These are phyloP conservation scores for Euplexia lucipara DNA, from an alignment of 2,888 invertebrate genomes.

Conservation along the genomic window DNA sequence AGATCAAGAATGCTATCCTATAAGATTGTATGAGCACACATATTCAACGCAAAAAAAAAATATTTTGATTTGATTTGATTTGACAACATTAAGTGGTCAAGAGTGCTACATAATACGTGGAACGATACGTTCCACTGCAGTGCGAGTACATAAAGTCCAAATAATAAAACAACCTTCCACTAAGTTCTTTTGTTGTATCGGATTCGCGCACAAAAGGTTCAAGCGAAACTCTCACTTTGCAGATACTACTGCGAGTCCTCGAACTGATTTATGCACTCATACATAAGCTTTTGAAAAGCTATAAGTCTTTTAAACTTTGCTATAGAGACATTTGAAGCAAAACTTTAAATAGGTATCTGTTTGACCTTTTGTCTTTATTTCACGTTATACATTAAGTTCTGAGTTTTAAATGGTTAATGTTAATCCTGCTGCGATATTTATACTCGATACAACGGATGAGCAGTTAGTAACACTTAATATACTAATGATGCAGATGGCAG, in stretches of 20 bases:
- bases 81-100: too few species aligned
- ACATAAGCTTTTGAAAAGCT: conserved; percentile 15
- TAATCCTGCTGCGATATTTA: too few species aligned
- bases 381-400: not conserved
- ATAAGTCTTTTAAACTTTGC: conserved; percentile 11
- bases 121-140: not conserved
- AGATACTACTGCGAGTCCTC: not conserved
- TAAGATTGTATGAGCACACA: too few species aligned
- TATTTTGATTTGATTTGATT: too few species aligned
- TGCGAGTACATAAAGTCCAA: not conserved
- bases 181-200: not conserved
- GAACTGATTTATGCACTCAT: not conserved
- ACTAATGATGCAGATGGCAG: too few species aligned
- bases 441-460: too few species aligned
- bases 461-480: too few species aligned
- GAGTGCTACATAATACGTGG: not conserved
- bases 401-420: not conserved
- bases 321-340: not conserved
- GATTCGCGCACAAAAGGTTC: not conserved
- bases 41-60: too few species aligned
- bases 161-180: conserved; percentile 22
- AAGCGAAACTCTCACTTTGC: conserved; percentile 5
- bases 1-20: too few species aligned
- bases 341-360: conserved; percentile 7
- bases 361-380: not conserved